Evolutionary conservation across 2,113 vertebrate species (phyloP).

Genomic region (Desmodus rotundus): DNA sequence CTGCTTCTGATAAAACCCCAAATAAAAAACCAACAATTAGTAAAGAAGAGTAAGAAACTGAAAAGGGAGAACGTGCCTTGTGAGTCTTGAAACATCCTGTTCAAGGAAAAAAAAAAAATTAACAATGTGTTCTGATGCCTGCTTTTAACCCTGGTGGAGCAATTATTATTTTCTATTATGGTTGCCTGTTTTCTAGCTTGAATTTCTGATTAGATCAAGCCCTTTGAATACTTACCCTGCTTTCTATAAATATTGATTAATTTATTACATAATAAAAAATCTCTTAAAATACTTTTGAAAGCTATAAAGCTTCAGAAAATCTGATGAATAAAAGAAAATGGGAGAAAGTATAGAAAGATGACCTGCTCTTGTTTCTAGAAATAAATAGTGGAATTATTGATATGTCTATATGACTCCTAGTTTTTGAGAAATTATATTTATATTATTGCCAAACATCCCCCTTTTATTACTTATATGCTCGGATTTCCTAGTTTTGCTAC

Average conservation of each 20-base stretch:
- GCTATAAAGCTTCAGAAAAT: not conserved
- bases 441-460: fast-evolving
- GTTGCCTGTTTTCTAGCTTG: not conserved
- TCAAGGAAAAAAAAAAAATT: not conserved
- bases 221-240: not conserved
- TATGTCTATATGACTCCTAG: fast-evolving
- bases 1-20: not conserved
- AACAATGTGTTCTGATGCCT: not conserved
- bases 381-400: not conserved
- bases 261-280: not conserved
- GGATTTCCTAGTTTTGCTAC: not conserved
- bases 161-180: not conserved
- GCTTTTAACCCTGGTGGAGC: not conserved
- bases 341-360: not conserved
- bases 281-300: not conserved
- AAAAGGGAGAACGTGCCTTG: not conserved
- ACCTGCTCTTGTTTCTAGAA: not conserved
- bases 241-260: not conserved
- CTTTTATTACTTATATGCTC: not conserved
- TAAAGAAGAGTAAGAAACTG: not conserved
- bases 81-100: not conserved
- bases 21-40: not conserved
- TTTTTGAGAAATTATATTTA: not conserved
- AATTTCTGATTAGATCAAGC: not conserved
- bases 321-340: not conserved